Percentiles rank a stretch among this genome's conserved stretches.
These are phyloP conservation scores for Achroia grisella DNA, from an alignment of 1,140 invertebrate species.

Conservation along the genomic window DNA sequence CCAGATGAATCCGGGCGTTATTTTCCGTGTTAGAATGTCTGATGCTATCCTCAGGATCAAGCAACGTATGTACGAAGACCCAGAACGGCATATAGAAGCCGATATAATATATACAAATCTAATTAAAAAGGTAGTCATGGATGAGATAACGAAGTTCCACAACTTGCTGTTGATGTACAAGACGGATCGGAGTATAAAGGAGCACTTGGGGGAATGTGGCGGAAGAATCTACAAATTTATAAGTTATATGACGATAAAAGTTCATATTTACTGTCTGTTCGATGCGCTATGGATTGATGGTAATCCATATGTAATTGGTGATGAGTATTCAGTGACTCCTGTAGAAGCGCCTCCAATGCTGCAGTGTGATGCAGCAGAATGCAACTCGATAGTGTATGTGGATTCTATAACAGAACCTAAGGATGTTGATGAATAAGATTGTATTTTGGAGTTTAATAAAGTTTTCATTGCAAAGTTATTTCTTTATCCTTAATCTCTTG, in stretches of 20 bases:
- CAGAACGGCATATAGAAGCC: conserved; percentile 57
- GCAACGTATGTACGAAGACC: conserved; percentile 65
- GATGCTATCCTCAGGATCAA: conserved; percentile 61
- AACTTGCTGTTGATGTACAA: conserved; percentile 60
- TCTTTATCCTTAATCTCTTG: too few relatives aligned
- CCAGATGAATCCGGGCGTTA: conserved; percentile 61
- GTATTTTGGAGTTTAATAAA: too few relatives aligned
- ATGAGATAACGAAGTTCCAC: conserved; percentile 66
- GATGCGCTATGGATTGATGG: conserved; percentile 64
- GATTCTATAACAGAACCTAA: conserved; percentile 62
- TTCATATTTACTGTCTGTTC: conserved; percentile 61
- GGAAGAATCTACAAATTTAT: conserved; percentile 64
- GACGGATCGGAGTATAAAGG: conserved; percentile 58
- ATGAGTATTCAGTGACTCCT: conserved; percentile 60
- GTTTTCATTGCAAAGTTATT: not conserved
- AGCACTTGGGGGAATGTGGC: conserved; percentile 61
- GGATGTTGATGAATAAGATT: conserved; percentile 44
- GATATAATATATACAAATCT: conserved; percentile 64
- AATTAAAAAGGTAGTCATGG: conserved; percentile 61
- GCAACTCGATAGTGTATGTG: conserved; percentile 57
- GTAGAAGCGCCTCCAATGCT: conserved; percentile 56
- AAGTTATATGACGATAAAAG: conserved; percentile 63
- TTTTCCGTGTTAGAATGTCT: conserved; percentile 60
- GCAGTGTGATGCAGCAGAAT: conserved; percentile 60
- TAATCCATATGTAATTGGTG: conserved; percentile 62